A percentile compares a stretch with the other conserved stretches of the same genome.
Evolutionary conservation across 2,888 invertebrate species (phyloP).

Genomic region (Trileptium ribeirensis): DNA sequence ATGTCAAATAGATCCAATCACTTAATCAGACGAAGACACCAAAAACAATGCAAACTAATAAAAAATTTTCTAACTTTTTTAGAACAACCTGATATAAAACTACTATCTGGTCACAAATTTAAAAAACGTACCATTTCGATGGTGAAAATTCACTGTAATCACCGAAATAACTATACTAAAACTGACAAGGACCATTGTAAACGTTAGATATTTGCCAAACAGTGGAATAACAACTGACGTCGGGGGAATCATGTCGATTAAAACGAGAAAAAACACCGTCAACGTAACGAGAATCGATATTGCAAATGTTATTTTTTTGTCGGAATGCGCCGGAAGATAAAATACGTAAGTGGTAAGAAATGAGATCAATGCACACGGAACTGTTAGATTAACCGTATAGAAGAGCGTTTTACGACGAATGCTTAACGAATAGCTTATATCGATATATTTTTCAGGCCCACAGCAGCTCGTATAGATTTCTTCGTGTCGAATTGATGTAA

Average conservation of each 20-base stretch:
- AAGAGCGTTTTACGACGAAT: slow-evolving; percentile 12
- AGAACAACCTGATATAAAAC: no score
- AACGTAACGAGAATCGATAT: slow-evolving; percentile 50
- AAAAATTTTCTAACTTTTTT: no score
- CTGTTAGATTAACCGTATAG: slow-evolving; percentile 36
- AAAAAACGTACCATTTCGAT: slow-evolving; percentile 10
- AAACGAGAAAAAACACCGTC: slow-evolving; percentile 51
- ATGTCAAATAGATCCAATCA: no score
- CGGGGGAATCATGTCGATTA: slow-evolving; percentile 46
- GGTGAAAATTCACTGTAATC: slow-evolving; percentile 48
- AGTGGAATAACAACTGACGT: slow-evolving; percentile 51
- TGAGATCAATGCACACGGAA: slow-evolving; percentile 42
- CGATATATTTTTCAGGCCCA: slow-evolving; percentile 17
- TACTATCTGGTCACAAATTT: no score
- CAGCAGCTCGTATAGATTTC: slow-evolving; percentile 10
- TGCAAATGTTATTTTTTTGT: slow-evolving; percentile 51
- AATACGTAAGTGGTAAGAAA: slow-evolving; percentile 15
- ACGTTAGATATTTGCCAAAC: slow-evolving; percentile 50
- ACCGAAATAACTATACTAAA: slow-evolving; percentile 43
- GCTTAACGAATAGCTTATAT: slow-evolving; percentile 3
- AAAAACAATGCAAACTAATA: no score
- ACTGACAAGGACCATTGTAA: slow-evolving; percentile 49
- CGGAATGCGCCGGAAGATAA: slow-evolving; percentile 33
- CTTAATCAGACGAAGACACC: no score
- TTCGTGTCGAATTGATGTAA: slow-evolving; percentile 8